Base-by-base conservation (phyloP, 2,797 vertebrate genomes). In the Limosa lapponica region DNA sequence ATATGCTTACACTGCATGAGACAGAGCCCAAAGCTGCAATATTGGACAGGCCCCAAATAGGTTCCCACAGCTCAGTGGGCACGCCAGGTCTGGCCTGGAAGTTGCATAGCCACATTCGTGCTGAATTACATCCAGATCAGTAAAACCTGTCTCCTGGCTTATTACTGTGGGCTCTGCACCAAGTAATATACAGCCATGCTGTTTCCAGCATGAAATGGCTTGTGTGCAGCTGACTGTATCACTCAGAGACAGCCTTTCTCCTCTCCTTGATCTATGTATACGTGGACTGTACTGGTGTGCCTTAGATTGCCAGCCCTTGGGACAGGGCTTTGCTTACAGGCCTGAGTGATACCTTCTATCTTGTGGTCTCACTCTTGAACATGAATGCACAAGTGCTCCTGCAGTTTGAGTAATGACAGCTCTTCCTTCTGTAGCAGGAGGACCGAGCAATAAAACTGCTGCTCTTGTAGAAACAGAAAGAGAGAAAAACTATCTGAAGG, bases 61-160 rank as follows among this genome's bases (percentile, higher is more conserved):
- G 61, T 48, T 93, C 61, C 37, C 49, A 69, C 87, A 30, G 91
- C 1, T 58, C 57, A 78, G 19, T 14, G 72, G 54, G 49, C 51
- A 65, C 0, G 1, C 13, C 72, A 90, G 65, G 43, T 9, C 84
- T 58, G 55, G 20, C 39, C 58, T 79, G 71, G 51, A 66, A 66
- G 43, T 4, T 89, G 51, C 57, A 70, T 1, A 58, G 87, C 71
- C 55, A 55, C 72, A 16, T 82, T 91, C 4, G 1, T 75, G 62
- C 66, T 95, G 78, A 93, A 73, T 82, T 77, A 55, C 69, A 82
- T 66, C 84, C 93, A 93, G 67, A 70, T 51, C 44, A 82, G 81
- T 91, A 89, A 89, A 95, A 80, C 58, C 66, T 58, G 32, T 67
- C 54, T 89, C 41, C 83, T 82, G 32, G 67, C 28, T 89, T 55